A percentile compares a stretch with the other conserved stretches of the same genome.
Conservation (phyloP, 2,113 vertebrate species). For the Epinephelus cyanopodus region DNA sequence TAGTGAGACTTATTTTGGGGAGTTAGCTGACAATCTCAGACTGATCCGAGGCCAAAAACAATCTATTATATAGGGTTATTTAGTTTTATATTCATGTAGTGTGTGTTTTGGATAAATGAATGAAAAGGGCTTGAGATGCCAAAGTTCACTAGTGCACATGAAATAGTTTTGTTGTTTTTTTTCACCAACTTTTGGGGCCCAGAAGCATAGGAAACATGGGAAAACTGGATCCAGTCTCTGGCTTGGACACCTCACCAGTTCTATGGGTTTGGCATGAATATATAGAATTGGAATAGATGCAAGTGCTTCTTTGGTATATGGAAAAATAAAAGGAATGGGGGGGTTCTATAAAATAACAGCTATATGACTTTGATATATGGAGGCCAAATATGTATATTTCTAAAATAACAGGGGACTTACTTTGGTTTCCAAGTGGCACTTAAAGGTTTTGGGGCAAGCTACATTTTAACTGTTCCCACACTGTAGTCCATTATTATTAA, state of each 20-base stretch:
- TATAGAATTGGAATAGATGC: background rate
- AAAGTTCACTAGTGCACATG: background rate
- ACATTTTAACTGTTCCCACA: background rate
- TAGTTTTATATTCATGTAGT: background rate
- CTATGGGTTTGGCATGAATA: background rate
- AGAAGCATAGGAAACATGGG: background rate
- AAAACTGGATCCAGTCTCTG: background rate
- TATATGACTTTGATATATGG: background rate
- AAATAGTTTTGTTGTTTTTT: background rate
- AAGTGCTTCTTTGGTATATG: background rate
- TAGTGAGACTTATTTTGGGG: background rate
- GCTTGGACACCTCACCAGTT: background rate
- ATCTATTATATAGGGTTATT: background rate
- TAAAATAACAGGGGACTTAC: background rate
- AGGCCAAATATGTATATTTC: background rate
- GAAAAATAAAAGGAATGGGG: constrained; percentile 9
- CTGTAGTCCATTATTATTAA: background rate
- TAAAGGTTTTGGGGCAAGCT: background rate
- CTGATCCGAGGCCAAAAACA: background rate
- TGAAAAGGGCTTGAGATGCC: background rate
- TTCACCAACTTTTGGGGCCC: background rate
- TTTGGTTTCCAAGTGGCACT: background rate
- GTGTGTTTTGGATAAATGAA: background rate
- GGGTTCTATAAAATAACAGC: background rate
- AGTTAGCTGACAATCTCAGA: background rate